Conservation (phyloP, 1,140 invertebrate species). For the Popillia japonica region DNA sequence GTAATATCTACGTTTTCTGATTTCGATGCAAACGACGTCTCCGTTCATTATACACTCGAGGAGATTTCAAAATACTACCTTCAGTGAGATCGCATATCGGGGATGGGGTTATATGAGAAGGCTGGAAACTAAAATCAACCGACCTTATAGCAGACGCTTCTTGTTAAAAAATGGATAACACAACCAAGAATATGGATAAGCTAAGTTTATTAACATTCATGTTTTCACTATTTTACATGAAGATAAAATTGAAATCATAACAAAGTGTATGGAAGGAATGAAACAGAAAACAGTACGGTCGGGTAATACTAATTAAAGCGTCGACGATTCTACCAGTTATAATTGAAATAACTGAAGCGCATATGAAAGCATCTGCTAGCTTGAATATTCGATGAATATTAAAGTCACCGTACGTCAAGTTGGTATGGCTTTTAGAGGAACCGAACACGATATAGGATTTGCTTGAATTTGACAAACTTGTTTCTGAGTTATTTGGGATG, state of each 20-base stretch:
- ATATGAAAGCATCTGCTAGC: too few species aligned
- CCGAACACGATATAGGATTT: too few species aligned
- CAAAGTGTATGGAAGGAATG: too few species aligned
- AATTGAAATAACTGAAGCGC: too few species aligned
- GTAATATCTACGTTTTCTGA: constrained; percentile 1
- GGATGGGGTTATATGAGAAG: neutral
- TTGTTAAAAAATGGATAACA: neutral
- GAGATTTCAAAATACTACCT: neutral
- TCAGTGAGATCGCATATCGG: neutral
- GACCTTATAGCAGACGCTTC: neutral
- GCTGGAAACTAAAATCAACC: neutral
- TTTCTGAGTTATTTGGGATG: too few species aligned
- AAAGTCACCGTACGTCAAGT: too few species aligned
- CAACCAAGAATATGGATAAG: neutral
- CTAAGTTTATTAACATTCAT: neutral
- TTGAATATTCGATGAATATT: too few species aligned
- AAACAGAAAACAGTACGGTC: neutral
- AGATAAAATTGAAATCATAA: too few species aligned
- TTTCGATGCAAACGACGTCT: constrained; percentile 5
- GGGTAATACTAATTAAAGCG: neutral
- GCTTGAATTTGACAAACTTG: too few species aligned
- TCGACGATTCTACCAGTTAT: too few species aligned
- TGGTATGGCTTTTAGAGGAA: too few species aligned
- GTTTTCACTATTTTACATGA: neutral
- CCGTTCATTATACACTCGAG: constrained; percentile 9